Evolutionary conservation across 2,113 vertebrate species (phyloP), one percentile per base, ranked within the genome.

Genomic region (Promerops cafer): DNA sequence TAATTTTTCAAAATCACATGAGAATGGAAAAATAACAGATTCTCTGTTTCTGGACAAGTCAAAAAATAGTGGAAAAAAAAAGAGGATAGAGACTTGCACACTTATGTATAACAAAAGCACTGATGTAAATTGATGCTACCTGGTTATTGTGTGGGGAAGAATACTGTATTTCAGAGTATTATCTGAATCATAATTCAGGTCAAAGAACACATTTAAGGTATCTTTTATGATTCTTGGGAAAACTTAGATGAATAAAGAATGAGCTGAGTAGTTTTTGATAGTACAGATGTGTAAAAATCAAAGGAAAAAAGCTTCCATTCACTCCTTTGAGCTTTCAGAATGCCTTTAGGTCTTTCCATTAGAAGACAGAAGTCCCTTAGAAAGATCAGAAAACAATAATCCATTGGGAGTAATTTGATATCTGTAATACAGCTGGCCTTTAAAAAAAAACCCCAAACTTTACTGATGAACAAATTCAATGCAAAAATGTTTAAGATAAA

Each of bases 271-370:
- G 80, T 53, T 96, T 83, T 83, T 95, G 69, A 82, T 94, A 94
- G 14, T 77, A 63, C 64, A 91, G 91, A 91, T 80, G 72, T 69
- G 33, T 82, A 95, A 94, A 96, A 94, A 93, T 90, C 84, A 94
- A 96, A 97, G 93, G 61, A 68, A 88, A 82, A 89, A 59, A 80
- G 30, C 76, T 91, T 95, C 71, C 53, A 94, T 94, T 83, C 83
- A 61, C 45, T 91, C 37, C 81, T 97, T 96, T 96, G 92, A 97
- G 95, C 57, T 95, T 91, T 80, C 57, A 89, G 89, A 95, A 97
- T 87, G 96, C 97, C 95, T 96, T 92, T 93, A 96, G 94, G 92
- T 96, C 87, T 97, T 97, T 95, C 87, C 69, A 94, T 90, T 95
- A 93, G 84, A 94, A 94, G 78, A 95, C 54, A 78, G 64, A 93